Evolutionary conservation across 92 coral and sea anemone species (phyloP).

Genomic region (Epizoanthus scotinus): DNA sequence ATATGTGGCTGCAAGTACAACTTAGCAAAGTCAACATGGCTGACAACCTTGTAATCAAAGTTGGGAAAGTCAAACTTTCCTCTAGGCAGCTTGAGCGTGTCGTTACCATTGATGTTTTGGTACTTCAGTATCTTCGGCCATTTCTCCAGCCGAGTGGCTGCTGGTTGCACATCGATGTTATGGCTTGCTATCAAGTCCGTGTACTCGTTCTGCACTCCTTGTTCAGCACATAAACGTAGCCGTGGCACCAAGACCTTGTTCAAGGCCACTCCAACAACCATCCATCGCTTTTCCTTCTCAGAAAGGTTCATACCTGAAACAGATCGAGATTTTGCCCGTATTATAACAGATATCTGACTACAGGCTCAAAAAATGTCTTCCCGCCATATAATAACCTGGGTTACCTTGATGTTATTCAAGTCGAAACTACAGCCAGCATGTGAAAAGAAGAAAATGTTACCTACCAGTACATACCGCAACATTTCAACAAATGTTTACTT

Average conservation of each 20-base stretch:
- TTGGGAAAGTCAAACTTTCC: constrained; percentile 39
- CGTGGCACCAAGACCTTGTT: constrained; percentile 31
- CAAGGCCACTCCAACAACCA: constrained; percentile 22
- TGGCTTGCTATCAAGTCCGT: constrained; percentile 1
- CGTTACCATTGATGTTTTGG: constrained; percentile 43
- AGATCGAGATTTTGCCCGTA: no score
- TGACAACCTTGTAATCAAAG: constrained; percentile 45
- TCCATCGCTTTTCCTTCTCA: constrained; percentile 25
- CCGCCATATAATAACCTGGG: no score
- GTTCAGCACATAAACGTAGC: neutral
- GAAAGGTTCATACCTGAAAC: constrained; percentile 35
- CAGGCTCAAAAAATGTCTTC: no score
- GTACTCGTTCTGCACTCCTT: neutral
- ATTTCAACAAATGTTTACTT: no score
- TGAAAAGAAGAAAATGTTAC: no score
- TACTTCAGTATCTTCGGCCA: constrained; percentile 33
- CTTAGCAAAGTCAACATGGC: constrained; percentile 51
- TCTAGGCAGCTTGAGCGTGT: neutral
- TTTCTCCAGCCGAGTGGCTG: neutral
- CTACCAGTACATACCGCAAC: no score
- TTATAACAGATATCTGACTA: no score
- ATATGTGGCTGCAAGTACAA: constrained; percentile 45
- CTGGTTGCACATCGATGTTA: constrained; percentile 1
- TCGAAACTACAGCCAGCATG: no score
- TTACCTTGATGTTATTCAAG: no score